Base-by-base conservation (phyloP, 2,797 vertebrate genomes). In the Pampus argenteus region DNA sequence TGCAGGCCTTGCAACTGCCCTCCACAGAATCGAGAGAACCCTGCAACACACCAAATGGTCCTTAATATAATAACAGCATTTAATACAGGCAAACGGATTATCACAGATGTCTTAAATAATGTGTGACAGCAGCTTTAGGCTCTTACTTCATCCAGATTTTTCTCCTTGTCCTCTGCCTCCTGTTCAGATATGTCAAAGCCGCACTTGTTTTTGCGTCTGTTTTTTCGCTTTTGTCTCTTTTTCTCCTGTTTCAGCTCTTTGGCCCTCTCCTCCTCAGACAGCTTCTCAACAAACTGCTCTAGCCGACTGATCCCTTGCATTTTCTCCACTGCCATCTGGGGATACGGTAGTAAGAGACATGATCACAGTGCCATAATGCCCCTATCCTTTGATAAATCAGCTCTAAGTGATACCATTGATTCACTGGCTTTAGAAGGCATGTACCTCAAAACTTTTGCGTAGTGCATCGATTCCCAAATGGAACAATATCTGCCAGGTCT, bases 401-500 rank as follows among this genome's bases (percentile, higher is more conserved):
- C 26, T 11, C 56, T 7, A 67, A 40, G 48, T 20, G 0, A 36
- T 6, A 17, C 0, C 3, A 31, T 1, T 18, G 15, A 64, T 11
- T 34, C 14, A 18, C 9, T 7, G 7, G 44, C 4, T 34, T 36
- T 10, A 29, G 14, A 52, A 8, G 11, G 17, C 38, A 7, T 14
- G n/a, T 76, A 99, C 98, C 96, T 99, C 98, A 82, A 99, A 99
- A 85, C 96, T 96, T 91, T 98, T 99, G 47, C 97, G 97, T 49
- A 99, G 88, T 49, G 96, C 96, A 75, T 99, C 97, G 0, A 99
- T 96, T 42, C 98, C 97, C 72, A 99, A 91, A 87, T 98, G 97
- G 72, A 98, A 98, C 60, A 99, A 93, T 92, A 99, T 96, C 89
- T 98, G 97, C 97, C 98, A 99, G 0, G 98, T 99, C 86, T 99